Evolutionary conservation across 2,797 vertebrate species (phyloP).

Genomic region (Mormyrus proboscirostris): DNA sequence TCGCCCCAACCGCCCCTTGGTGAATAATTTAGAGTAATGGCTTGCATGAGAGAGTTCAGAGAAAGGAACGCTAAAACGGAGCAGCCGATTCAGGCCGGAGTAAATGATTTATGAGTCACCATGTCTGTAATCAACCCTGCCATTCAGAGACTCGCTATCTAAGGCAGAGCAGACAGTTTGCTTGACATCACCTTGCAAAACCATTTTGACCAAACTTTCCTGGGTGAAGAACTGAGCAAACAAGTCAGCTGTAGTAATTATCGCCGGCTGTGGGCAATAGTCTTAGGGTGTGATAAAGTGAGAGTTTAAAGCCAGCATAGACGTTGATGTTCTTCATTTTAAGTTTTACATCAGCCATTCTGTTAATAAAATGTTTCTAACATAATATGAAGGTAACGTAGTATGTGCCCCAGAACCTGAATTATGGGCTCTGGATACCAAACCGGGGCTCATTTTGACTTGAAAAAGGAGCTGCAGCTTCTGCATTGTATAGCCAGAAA

Average conservation of each 20-base stretch:
- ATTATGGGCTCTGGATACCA: background rate
- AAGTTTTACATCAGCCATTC: background rate
- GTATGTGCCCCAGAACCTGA: background rate
- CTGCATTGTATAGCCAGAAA: background rate
- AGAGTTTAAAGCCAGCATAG: background rate
- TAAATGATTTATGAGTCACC: conserved; percentile 19
- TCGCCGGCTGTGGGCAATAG: background rate
- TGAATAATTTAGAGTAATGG: conserved; percentile 60
- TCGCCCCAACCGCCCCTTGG: conserved; percentile 50
- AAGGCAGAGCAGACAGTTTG: background rate
- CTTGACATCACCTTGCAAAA: background rate
- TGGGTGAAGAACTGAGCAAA: background rate
- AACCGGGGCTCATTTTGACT: background rate
- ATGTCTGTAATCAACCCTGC: background rate
- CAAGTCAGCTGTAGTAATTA: background rate
- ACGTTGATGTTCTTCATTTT: background rate
- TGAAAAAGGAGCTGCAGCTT: background rate
- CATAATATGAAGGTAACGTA: no score
- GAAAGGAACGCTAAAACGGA: background rate
- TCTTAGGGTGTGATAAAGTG: background rate
- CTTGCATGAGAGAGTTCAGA: conserved; percentile 25
- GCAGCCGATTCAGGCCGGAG: background rate
- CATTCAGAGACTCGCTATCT: background rate
- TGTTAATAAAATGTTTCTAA: background rate
- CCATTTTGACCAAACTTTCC: background rate